Evolutionary conservation across 2,888 invertebrate genomes (phyloP).

Genomic region (Sesamia inferens): DNA sequence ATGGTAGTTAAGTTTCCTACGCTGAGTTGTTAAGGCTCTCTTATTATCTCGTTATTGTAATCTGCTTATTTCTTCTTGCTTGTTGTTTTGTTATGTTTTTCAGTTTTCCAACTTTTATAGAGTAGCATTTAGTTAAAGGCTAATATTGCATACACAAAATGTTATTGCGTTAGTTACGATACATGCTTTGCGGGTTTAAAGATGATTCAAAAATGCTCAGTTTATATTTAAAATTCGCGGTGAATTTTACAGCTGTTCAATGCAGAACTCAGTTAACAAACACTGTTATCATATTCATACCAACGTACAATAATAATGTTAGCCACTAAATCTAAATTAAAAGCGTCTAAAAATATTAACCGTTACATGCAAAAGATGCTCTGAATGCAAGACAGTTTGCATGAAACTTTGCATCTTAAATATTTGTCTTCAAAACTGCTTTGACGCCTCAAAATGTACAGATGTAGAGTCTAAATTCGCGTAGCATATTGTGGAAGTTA

Average conservation of each 20-base stretch:
- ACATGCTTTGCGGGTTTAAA: neutral
- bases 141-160: neutral
- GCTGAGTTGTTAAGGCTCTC: slow-evolving; percentile 49
- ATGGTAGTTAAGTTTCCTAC: slow-evolving; percentile 55
- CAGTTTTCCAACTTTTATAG: neutral
- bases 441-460: slow-evolving; percentile 46
- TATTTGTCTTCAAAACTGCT: slow-evolving; percentile 35
- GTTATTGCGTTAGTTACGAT: neutral
- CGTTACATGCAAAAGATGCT: slow-evolving; percentile 80
- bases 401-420: slow-evolving; percentile 57
- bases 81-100: slow-evolving; percentile 17
- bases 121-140: neutral
- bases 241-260: slow-evolving; percentile 25
- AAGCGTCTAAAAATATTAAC: slow-evolving; percentile 77
- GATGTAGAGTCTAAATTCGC: slow-evolving; percentile 61
- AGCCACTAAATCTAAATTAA: slow-evolving; percentile 74
- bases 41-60: slow-evolving; percentile 61
- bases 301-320: slow-evolving; percentile 72
- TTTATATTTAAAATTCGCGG: neutral
- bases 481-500: slow-evolving; percentile 51
- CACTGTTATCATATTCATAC: slow-evolving; percentile 76
- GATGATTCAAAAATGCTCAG: neutral
- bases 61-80: slow-evolving; percentile 50
- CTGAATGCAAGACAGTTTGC: slow-evolving; percentile 76
- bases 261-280: slow-evolving; percentile 53